Conservation (phyloP, 2,888 invertebrate species). For the Spodoptera picta region DNA sequence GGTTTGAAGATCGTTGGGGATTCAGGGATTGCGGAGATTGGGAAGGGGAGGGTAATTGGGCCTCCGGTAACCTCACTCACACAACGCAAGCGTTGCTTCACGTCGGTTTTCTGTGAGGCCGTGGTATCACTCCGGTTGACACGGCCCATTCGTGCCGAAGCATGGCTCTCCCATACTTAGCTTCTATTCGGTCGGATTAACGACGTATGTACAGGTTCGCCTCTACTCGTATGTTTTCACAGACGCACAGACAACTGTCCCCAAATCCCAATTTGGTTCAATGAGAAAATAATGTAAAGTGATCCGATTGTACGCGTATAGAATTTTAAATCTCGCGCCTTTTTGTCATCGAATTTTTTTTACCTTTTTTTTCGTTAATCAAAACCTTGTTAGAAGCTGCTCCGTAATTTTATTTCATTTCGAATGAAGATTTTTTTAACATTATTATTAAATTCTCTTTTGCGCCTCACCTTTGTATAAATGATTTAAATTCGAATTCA, state of each 20-base stretch:
- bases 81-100: no score
- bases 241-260: constrained; percentile 60
- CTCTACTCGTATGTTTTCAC: constrained; percentile 40
- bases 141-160: no score
- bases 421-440: constrained; percentile 15
- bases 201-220: no score
- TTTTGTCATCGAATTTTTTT: constrained; percentile 52
- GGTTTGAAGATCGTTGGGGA: no score
- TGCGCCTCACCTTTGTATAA: background rate
- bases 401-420: constrained; percentile 32
- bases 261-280: constrained; percentile 74
- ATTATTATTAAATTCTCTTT: constrained; percentile 5
- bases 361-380: constrained; percentile 45
- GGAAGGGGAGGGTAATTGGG: no score
- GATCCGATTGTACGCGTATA: constrained; percentile 71
- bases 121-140: no score
- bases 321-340: constrained; percentile 70
- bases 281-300: constrained; percentile 78
- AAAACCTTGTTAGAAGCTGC: constrained; percentile 53
- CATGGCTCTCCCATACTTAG: no score
- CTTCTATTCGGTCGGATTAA: no score
- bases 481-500: constrained; percentile 4
- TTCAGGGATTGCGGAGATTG: no score
- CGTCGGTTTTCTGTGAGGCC: no score
- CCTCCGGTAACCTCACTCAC: no score